Percentiles rank a stretch among this genome's conserved stretches.
phyloP scores from a whole-genome alignment of 2,888 invertebrate species.

The Synanthedon myopaeformis region DNA sequence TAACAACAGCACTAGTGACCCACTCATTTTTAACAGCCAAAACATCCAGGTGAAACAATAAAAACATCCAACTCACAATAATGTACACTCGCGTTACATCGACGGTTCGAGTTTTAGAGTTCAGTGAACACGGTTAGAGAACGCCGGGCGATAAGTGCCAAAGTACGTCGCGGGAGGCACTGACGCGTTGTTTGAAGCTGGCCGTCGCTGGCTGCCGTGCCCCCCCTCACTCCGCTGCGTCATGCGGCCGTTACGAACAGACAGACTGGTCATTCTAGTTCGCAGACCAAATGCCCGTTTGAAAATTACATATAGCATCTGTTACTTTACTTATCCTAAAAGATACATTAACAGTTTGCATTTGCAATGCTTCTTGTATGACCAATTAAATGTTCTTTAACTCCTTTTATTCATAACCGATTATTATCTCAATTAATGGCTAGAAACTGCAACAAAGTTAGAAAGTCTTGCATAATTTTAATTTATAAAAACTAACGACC shows the following conservation, averaged over 20 bases:
- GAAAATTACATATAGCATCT: neutral
- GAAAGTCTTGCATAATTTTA: too few species aligned
- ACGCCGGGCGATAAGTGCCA: constrained; percentile 51
- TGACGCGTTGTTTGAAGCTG: constrained; percentile 37
- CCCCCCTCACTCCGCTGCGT: constrained; percentile 35
- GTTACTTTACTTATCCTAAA: neutral
- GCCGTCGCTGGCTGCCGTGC: constrained; percentile 10
- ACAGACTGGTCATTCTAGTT: constrained; percentile 36
- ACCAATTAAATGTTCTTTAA: too few species aligned
- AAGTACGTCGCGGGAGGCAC: constrained; percentile 32
- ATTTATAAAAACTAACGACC: too few species aligned
- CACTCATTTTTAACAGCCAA: constrained; percentile 36
- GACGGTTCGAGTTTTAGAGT: constrained; percentile 7
- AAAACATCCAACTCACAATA: constrained; percentile 27
- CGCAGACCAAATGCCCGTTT: neutral
- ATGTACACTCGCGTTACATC: constrained; percentile 47
- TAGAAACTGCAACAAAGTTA: too few species aligned
- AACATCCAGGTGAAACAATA: constrained; percentile 22
- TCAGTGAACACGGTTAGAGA: neutral
- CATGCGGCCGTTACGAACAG: constrained; percentile 11
- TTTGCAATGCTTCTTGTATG: too few species aligned
- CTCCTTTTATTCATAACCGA: too few species aligned
- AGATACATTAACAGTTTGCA: neutral
- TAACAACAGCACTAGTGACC: constrained; percentile 48
- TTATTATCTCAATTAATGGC: too few species aligned